Percentiles rank a stretch among this genome's conserved stretches.
phyloP scores from a whole-genome alignment of 2,888 invertebrate species.

The Timema cristinae region DNA sequence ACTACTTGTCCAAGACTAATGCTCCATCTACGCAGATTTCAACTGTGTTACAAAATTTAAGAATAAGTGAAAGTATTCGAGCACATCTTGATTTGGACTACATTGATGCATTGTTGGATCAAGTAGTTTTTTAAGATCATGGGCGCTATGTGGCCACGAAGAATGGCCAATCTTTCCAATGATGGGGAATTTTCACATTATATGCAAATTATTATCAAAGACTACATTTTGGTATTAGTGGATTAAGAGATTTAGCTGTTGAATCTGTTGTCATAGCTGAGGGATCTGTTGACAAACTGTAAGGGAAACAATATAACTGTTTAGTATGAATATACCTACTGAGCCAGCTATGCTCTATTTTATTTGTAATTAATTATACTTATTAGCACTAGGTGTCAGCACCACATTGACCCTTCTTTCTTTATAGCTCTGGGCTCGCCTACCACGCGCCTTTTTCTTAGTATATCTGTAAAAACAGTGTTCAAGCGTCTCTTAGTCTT shows the following conservation, averaged over 20 bases:
- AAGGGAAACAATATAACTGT: conserved; percentile 7
- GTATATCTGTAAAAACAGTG: too few species aligned
- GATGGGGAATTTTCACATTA: conserved; percentile 6
- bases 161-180: not conserved
- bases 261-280: not conserved
- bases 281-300: not conserved
- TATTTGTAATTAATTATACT: too few species aligned
- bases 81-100: not conserved
- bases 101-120: not conserved
- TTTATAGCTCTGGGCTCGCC: too few species aligned
- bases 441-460: too few species aligned
- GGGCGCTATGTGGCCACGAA: not conserved
- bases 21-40: not conserved
- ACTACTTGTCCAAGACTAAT: not conserved
- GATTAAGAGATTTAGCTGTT: conserved; percentile 2
- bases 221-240: not conserved
- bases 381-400: too few species aligned
- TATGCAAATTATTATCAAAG: conserved; percentile 1
- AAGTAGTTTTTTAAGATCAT: not conserved
- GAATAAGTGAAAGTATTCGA: not conserved
- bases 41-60: not conserved
- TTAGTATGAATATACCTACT: too few species aligned
- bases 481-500: too few species aligned
- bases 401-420: too few species aligned
- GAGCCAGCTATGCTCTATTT: too few species aligned